These are phyloP conservation scores for Petrophora chlorosata DNA, from an alignment of 2,888 invertebrate species.

Conservation along the genomic window DNA sequence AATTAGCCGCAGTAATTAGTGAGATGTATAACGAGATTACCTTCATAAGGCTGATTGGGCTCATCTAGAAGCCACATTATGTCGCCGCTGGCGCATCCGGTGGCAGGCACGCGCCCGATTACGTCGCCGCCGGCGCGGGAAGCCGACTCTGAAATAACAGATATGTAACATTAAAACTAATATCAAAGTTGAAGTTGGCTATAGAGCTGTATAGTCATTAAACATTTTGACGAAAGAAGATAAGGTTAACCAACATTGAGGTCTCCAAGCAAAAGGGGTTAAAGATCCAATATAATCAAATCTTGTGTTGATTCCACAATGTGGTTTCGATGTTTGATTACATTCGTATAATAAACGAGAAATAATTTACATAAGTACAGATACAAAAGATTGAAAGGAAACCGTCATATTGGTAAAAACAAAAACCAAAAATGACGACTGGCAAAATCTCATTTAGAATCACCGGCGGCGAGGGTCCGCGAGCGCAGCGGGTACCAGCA, in stretches of 20 bases:
- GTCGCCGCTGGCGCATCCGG: slow-evolving; percentile 83
- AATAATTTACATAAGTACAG: slow-evolving; percentile 39
- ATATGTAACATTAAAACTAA: not conserved
- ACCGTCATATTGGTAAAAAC: slow-evolving; percentile 47
- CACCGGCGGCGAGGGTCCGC: slow-evolving; percentile 42
- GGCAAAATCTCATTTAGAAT: slow-evolving; percentile 62
- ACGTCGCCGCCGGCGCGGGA: slow-evolving; percentile 54
- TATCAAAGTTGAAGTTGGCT: too few species aligned
- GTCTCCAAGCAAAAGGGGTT: too few species aligned
- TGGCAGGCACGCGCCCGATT: slow-evolving; percentile 80
- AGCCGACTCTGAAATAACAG: slow-evolving; percentile 68
- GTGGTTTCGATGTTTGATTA: too few species aligned
- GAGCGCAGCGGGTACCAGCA: slow-evolving; percentile 40
- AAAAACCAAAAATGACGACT: slow-evolving; percentile 46
- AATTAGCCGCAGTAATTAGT: not conserved
- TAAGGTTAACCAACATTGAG: too few species aligned
- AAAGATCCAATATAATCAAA: too few species aligned
- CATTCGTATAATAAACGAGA: slow-evolving; percentile 10
- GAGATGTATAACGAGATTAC: slow-evolving; percentile 57
- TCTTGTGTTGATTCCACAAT: too few species aligned
- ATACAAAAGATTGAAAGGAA: slow-evolving; percentile 47
- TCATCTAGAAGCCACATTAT: slow-evolving; percentile 89
- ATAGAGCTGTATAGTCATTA: too few species aligned
- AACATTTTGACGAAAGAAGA: too few species aligned
- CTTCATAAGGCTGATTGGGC: slow-evolving; percentile 86